A percentile compares a stretch with the other conserved stretches of the same genome.
phyloP scores from a whole-genome alignment of 2,888 invertebrate genomes.

The Tricholauxania praeusta region DNA sequence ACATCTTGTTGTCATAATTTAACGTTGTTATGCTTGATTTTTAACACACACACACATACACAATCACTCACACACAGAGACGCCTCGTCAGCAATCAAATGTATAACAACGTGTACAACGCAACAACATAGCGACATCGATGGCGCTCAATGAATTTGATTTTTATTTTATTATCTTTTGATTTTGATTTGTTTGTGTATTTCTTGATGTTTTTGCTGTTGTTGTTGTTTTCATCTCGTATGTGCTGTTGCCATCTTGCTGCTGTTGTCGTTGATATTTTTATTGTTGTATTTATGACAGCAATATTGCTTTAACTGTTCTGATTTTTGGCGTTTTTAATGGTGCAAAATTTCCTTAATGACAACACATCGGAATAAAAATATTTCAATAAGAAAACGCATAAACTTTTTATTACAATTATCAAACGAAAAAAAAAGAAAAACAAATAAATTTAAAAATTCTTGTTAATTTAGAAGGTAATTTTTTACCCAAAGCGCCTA shows the following conservation, averaged over 20 bases:
- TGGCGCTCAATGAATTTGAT: not conserved
- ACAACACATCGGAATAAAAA: not conserved
- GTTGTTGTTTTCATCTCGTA: too few species aligned
- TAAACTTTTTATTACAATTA: too few species aligned
- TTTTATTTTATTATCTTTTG: not conserved
- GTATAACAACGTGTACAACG: not conserved
- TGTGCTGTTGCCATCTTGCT: too few species aligned
- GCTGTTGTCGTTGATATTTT: not conserved
- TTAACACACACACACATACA: not conserved
- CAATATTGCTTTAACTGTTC: not conserved
- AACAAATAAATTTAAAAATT: too few species aligned
- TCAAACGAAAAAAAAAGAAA: too few species aligned
- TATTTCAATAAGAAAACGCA: too few species aligned
- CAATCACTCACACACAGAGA: not conserved
- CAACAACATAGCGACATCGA: not conserved
- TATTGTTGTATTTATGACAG: not conserved
- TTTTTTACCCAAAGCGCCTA: too few species aligned
- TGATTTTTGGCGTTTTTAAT: constrained; percentile 5
- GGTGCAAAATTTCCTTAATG: not conserved
- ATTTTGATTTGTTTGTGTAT: constrained; percentile 13
- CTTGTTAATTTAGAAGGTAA: too few species aligned
- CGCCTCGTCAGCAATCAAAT: not conserved
- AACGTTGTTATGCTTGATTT: too few species aligned
- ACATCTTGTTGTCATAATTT: not conserved
- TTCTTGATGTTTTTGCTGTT: not conserved